Conservation (phyloP, 2,113 vertebrate genomes). For the Cairina moschata region DNA sequence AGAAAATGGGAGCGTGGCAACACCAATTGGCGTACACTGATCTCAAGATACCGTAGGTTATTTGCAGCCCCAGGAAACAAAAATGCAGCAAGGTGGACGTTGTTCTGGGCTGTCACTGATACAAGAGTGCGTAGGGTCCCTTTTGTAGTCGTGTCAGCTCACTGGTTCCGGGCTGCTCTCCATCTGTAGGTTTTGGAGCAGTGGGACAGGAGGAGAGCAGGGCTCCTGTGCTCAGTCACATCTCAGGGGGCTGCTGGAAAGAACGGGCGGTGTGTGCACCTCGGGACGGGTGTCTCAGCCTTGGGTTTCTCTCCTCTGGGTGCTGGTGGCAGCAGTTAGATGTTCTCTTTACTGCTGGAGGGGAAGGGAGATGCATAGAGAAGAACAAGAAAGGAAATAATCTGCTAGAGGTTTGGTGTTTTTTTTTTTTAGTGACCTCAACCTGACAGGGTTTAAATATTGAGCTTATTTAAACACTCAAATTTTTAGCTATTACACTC, state of each 20-base stretch:
- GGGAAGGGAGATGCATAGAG: not conserved
- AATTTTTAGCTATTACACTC: conserved; percentile 7
- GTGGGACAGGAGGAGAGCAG: not conserved
- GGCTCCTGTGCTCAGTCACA: not conserved
- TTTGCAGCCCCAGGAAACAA: conserved; percentile 17
- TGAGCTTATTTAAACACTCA: conserved; percentile 24
- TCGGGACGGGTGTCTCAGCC: not conserved
- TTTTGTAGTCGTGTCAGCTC: not conserved
- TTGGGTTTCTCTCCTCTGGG: not conserved
- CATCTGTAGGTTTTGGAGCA: not conserved
- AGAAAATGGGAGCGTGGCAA: not conserved
- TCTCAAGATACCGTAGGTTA: not conserved
- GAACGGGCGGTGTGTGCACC: not conserved
- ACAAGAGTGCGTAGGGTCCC: not conserved
- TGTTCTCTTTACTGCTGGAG: not conserved
- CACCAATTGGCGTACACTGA: fast-evolving
- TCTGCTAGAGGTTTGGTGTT: not conserved
- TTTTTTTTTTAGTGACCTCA: not conserved
- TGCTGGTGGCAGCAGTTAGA: not conserved
- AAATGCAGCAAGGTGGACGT: not conserved
- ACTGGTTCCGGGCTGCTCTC: not conserved
- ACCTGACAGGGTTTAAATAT: conserved; percentile 16
- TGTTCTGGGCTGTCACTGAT: not conserved
- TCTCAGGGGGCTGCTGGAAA: not conserved
- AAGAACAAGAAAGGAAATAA: not conserved